Evolutionary conservation across 2,797 vertebrate genomes (phyloP), one percentile per base, ranked within the genome.

Genomic region (Bryconaethiops microstoma): DNA sequence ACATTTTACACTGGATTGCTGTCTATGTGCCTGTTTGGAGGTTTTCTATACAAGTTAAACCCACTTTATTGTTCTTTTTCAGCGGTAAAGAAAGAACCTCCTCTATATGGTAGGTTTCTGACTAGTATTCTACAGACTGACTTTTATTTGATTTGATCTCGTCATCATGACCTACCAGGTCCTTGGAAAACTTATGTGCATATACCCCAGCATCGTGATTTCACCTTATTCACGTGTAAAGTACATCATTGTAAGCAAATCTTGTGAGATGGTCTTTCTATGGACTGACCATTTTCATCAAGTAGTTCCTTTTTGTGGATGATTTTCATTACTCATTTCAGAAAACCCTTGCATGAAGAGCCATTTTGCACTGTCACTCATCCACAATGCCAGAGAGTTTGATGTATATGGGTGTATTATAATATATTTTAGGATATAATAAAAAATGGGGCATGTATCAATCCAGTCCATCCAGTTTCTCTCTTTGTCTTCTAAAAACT

Each of bases 41-140:
- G 45, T 23, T 60, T 78, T 76, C 64, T 68, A 54, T 79, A 35
- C 13, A 7, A 74, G 87, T 84, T 86, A 91, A 92, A 91, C 77
- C 72, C 88, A 86, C 89, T 87, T 91, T 88, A 90, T 90, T 88
- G 76, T 89, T 93, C 90, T 94, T 90, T 94, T 94, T 89, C 94
- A 95, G 95, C 92, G 86, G 68, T 94, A 90, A 95, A 91, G 93
- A 95, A 91, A 93, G 93, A 94, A 14, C 92, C 93, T 86, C 90
- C 91, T 86, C 88, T 92, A 87, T 93, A 94, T 93, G 94, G 94
- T 95, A 95, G 93, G 95, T 94, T 90, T 92, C 87, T 90, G 78
- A 83, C 73, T 78, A 68, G 83, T 83, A 81, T 59, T 86, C 77
- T 78, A 67, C 48, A 72, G 70, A 74, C 25, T 70, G 78, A 50